Evolutionary conservation across 2,888 invertebrate genomes (phyloP).

Genomic region (Apamea monoglypha): DNA sequence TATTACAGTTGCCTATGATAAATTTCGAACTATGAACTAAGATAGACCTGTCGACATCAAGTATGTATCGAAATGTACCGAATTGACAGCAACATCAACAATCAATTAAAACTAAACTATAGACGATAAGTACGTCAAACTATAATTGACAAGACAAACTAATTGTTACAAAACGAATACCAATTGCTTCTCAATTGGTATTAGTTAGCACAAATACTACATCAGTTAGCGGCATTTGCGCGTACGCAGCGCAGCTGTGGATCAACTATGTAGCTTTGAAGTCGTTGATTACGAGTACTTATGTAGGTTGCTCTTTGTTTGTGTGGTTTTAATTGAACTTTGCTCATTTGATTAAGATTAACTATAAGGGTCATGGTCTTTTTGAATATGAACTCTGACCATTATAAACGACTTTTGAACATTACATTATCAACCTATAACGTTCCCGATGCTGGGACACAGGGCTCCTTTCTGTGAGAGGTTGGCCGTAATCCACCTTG

Average conservation of each 20-base stretch:
- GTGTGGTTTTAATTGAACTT: slow-evolving; percentile 30
- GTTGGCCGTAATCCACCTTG: no score
- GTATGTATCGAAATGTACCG: neutral
- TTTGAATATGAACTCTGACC: neutral
- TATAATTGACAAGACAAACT: slow-evolving; percentile 19
- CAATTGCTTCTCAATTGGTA: slow-evolving; percentile 69
- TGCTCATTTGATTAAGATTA: slow-evolving; percentile 10
- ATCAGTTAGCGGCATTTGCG: slow-evolving; percentile 72
- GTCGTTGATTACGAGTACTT: slow-evolving; percentile 1
- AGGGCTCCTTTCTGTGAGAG: no score
- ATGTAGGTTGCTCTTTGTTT: slow-evolving; percentile 1
- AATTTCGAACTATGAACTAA: neutral
- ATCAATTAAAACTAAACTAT: neutral
- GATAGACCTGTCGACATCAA: slow-evolving; percentile 14
- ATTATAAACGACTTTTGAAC: no score
- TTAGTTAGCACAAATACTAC: slow-evolving; percentile 72
- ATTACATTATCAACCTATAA: neutral
- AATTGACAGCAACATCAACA: slow-evolving; percentile 15
- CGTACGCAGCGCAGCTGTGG: slow-evolving; percentile 55
- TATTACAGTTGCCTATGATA: no score
- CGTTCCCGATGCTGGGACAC: neutral
- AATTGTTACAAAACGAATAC: slow-evolving; percentile 35
- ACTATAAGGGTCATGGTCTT: neutral
- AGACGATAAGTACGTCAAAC: slow-evolving; percentile 21
- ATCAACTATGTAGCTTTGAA: slow-evolving; percentile 30